phyloP scores from a whole-genome alignment of 2,797 vertebrate genomes.

The Scomberomorus guttatus region DNA sequence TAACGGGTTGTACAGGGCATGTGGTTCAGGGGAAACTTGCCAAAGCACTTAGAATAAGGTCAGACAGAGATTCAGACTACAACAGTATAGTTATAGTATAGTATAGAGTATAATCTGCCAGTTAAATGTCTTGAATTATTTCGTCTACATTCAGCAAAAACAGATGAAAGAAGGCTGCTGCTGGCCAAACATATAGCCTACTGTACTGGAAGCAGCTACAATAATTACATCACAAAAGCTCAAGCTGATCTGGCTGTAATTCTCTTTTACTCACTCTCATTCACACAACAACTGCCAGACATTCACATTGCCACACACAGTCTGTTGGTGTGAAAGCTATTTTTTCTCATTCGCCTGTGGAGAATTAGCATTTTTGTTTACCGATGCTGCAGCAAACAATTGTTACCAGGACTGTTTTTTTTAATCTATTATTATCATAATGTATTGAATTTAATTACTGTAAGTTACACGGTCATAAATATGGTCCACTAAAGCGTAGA shows the following conservation, averaged over 20 bases:
- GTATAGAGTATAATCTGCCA: not conserved
- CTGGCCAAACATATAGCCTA: not conserved
- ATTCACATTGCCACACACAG: conserved; percentile 26
- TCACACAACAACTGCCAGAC: conserved; percentile 37
- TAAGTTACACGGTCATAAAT: conserved; percentile 14
- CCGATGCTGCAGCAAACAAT: conserved; percentile 17
- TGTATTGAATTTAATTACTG: conserved; percentile 18
- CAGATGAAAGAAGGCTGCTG: not conserved
- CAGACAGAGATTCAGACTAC: conserved; percentile 13
- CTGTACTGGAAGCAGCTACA: not conserved
- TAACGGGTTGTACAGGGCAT: not conserved
- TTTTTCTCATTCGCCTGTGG: conserved; percentile 27
- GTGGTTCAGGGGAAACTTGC: not conserved
- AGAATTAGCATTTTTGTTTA: conserved; percentile 65
- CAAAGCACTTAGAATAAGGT: conserved; percentile 21
- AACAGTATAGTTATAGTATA: too few relatives aligned
- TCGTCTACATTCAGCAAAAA: conserved; percentile 32
- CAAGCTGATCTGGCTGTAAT: conserved; percentile 35
- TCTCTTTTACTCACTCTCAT: conserved; percentile 18
- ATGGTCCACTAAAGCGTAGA: conserved; percentile 14
- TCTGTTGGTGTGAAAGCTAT: conserved; percentile 34
- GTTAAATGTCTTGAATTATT: too few relatives aligned
- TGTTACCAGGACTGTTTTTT: conserved; percentile 1
- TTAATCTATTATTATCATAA: not conserved
- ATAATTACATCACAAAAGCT: conserved; percentile 44